Base-by-base conservation (phyloP, 2,888 invertebrate genomes). In the Acleris holmiana region DNA sequence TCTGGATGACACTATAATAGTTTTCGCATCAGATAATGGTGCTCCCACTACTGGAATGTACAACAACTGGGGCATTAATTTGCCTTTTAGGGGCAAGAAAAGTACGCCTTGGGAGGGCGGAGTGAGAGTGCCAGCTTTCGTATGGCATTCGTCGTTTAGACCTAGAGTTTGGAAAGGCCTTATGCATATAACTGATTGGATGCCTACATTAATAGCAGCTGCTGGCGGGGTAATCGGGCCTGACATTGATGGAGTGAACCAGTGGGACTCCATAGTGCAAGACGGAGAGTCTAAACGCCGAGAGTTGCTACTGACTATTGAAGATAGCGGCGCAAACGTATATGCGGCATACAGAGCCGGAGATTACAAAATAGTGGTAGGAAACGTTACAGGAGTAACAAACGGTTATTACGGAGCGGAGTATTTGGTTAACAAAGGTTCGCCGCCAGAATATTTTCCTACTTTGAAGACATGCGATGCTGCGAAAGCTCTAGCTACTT, bases 1-100 rank as follows among this genome's bases (percentile, higher is more conserved):
- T 87, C 87, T 98, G 68, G 93, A 97, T 25, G 95, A 98, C 78
- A 96, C 97, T 0, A 94, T 99, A 23, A 94, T 99, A 48, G 82
- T 98, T 2, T 99, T 99, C 79, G 95, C 96, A 69, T 96, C 98
- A 7, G 99, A 99, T 80, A 98, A 98, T 79, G 98, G 98, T 0
- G 97, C 96, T 0, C 97, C 97, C 0, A 95, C 97, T 0, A 92
- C 94, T 49, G 98, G 97, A 0, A 80, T 94, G 49, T 95, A 96
- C 75, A 90, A 93, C 55, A 98, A 98, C 81, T 94, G 94, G 70
- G 97, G 95, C 0, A 95, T 96, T 4, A 97, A 97, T 83, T 94
- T 95, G 87, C 97, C 97, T 3, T 91, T 97, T 1, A 93, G 96
- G 79, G 97, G 97, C 18, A 96, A 96, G 82, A 98, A 98, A 85